Base-by-base conservation (phyloP, 92 coral and sea anemone genomes). In the Parazoanthus darwini region DNA sequence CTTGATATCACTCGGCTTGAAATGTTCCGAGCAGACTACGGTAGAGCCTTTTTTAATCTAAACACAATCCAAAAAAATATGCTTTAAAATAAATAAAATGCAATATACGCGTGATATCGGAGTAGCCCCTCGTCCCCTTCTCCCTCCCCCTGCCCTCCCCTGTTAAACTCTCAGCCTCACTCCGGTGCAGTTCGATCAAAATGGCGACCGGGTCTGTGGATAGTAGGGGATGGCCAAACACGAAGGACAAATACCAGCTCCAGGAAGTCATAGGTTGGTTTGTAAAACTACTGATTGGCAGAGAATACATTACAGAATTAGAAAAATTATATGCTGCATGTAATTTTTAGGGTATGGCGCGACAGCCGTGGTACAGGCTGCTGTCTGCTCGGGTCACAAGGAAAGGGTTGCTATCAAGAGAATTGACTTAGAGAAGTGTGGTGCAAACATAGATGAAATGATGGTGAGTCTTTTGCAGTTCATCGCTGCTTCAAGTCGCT, bases 281-380 rank as follows among this genome's bases (percentile, higher is more conserved):
- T 67, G 10, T 48, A 16, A 42, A 6, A 16, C 35, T 48, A 44
- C 25, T 20, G 9, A 33, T 50, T 66, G 29, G 11, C 16, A 68
- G 54, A 70, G 67, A 67, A 29, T 68, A 0, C 54, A 38, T 46
- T 71, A 37, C 63, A 37, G 38, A 43, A 10, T 33, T 54, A 76
- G 77, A 3, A 23, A 54, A 35, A 59, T 39, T 20, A 71, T 13
- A 22, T 37, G 11, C 2, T 44, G 25, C 43, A 3, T 48, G 33
- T 51, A 7, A 35, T 81, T 78, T 63, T 2, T 44, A 97, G 99
- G 99, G 23, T 93, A 95, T 90, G 99, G 99, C 23, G 99, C 98
- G 2, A 97, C 99, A n/a, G 99, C 99, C 25, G 99, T 97, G 38
- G 99, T 97, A 15, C 99, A 97, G 70, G 99, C 99, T 37, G 99